Evolutionary conservation across 2,113 vertebrate genomes (phyloP).

Genomic region (Mola mola): DNA sequence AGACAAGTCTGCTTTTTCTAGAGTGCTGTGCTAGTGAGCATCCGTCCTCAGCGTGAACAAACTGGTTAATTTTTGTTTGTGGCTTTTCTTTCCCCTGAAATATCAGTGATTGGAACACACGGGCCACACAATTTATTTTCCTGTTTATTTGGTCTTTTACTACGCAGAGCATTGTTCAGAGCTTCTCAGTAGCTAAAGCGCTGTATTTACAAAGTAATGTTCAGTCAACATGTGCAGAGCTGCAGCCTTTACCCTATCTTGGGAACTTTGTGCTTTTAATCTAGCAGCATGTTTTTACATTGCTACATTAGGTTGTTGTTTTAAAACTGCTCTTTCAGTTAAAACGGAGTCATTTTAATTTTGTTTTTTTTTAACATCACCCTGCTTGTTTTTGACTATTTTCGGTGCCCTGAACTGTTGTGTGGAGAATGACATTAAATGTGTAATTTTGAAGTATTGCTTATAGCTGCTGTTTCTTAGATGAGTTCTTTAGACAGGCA

Average conservation of each 20-base stretch:
- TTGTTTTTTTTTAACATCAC: not conserved
- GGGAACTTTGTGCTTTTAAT: conserved; percentile 50
- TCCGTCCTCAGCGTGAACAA: conserved; percentile 60
- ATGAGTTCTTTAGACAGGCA: not conserved
- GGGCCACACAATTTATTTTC: not conserved
- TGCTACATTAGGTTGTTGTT: conserved; percentile 7
- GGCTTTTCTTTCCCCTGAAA: not conserved
- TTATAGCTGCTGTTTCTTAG: conserved; percentile 20
- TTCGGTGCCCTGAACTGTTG: not conserved
- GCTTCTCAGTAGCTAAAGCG: conserved; percentile 22
- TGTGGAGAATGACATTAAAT: not conserved
- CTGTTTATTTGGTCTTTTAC: not conserved
- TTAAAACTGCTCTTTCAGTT: conserved; percentile 13
- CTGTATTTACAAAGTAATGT: conserved; percentile 35
- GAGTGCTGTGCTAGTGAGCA: conserved; percentile 37
- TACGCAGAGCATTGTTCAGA: not conserved
- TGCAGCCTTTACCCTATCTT: conserved; percentile 7
- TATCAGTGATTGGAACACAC: conserved; percentile 2
- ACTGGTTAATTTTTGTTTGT: conserved; percentile 16
- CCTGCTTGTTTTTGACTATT: not conserved
- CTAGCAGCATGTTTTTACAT: conserved; percentile 43
- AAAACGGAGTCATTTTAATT: conserved; percentile 5
- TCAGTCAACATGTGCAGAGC: conserved; percentile 2
- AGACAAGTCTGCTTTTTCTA: conserved; percentile 4
- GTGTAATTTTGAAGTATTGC: conserved; percentile 1